Conservation (phyloP, 1,140 invertebrate genomes). For the Drosophila rhopaloa region DNA sequence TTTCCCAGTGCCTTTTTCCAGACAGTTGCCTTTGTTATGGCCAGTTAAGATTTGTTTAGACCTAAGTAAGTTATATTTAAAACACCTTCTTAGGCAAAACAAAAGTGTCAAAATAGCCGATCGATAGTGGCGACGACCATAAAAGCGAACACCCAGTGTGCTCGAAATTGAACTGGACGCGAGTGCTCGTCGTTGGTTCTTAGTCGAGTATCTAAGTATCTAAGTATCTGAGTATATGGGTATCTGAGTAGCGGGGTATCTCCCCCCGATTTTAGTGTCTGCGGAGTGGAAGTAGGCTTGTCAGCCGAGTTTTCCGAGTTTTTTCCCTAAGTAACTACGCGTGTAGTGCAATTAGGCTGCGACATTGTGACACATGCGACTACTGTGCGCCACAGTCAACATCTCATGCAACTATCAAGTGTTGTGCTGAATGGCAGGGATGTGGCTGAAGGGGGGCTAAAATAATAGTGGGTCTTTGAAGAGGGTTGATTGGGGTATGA, state of each 20-base stretch:
- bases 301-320: slow-evolving; percentile 36
- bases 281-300: slow-evolving; percentile 41
- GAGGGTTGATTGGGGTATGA: slow-evolving; percentile 13
- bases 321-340: slow-evolving; percentile 65
- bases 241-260: neutral
- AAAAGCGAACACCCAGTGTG: slow-evolving; percentile 76
- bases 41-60: slow-evolving; percentile 17
- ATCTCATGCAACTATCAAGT: slow-evolving; percentile 17
- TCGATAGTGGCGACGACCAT: slow-evolving; percentile 43
- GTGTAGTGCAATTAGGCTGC: slow-evolving; percentile 74
- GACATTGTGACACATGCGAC: slow-evolving; percentile 68
- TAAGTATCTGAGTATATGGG: slow-evolving; percentile 9
- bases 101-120: slow-evolving; percentile 79
- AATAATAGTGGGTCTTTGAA: neutral
- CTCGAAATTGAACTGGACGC: slow-evolving; percentile 12
- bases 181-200: slow-evolving; percentile 21
- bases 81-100: slow-evolving; percentile 78
- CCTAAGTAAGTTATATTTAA: slow-evolving; percentile 72
- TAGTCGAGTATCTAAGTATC: slow-evolving; percentile 31
- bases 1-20: slow-evolving; percentile 3
- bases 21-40: slow-evolving; percentile 20
- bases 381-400: slow-evolving; percentile 58
- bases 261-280: slow-evolving; percentile 5
- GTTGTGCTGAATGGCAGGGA: slow-evolving; percentile 6
- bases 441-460: slow-evolving; percentile 4